Base-by-base conservation (phyloP, 2,113 vertebrate genomes). In the Festucalex cinctus region DNA sequence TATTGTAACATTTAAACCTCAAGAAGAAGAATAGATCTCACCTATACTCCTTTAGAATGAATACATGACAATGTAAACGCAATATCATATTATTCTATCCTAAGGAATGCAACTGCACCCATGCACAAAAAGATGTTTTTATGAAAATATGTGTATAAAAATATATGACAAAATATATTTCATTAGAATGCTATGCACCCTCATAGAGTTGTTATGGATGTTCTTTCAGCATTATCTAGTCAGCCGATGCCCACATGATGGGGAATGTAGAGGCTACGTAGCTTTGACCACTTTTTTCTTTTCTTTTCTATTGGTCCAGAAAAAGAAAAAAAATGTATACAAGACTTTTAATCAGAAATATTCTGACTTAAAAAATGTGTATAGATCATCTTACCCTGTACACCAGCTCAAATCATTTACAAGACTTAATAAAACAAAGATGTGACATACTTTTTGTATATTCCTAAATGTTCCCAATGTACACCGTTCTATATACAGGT, bases 131-230 rank as follows among this genome's bases (percentile, higher is more conserved):
- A 88, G 4, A 88, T 88, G 86, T 92, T 93, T 92, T 91, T 92
- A 91, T 89, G 88, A 89, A 91, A 91, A 91, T 92, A 86, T 90
- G 86, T 93, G 88, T 92, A 92, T 85, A 92, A 91, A 92, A 91
- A 92, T 90, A 92, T 91, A 91, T 89, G 83, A 86, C 69, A 87
- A 89, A 88, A 85, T 91, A 77, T 90, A 92, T 92, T 91, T 90
- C 81, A 90, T 91, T 93, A 92, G 91, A 93, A 92, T 93, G 92
- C 92, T 92, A 92, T 93, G 90, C 92, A 92, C 92, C 90, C 90
- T 92, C 91, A 89, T 92, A 90, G 86, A 92, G 86, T 90, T 90
- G 91, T 92, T 91, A 84, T 92, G 88, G 92, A 91, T 92, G 91
- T 92, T 91, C 87, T 90, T 93, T 91, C 86, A 87, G 88, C 87